Base-by-base conservation (phyloP, 2,888 invertebrate species). In the Drosophila borborema region DNA sequence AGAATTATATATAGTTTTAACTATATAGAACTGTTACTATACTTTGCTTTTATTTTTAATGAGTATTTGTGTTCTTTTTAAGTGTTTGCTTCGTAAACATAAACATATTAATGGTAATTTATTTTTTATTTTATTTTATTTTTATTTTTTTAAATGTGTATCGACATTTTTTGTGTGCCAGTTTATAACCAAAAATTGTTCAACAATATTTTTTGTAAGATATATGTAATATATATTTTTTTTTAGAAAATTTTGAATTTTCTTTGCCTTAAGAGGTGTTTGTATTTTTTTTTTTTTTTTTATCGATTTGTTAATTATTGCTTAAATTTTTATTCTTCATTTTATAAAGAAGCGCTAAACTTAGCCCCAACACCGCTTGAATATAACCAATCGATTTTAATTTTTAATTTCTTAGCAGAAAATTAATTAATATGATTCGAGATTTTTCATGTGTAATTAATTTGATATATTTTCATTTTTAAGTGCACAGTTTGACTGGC, bases 291-390 rank as follows among this genome's bases (percentile, higher is more conserved):
- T 74, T 41, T 5, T 64, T 58, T 72, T 45, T 20, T 12, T 41
- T 64, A 56, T 59, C 45, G 63, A 66, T 72, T 61, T 65, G 38
- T 64, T 48, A 61, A 71, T 73, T 64, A 55, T 74, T 64, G 36
- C 64, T 64, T 65, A 69, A 56, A 51, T 63, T 61, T 58, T 74
- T 65, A 80, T 89, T 87, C 88, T 87, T 88, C 82, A 81, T 90
- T 89, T 58, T 51, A 86, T 81, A 86, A 88, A 85, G 88, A 86
- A 82, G 73, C 64, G 75, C 81, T 89, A 89, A 82, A 64, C 72
- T 80, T 81, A 89, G 84, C 85, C 83, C 87, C 87, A 80, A 89
- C 87, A 87, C 87, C 87, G 74, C 71, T 75, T 73, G 82, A 73
- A 80, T 78, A 71, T 75, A 82, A 86, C 74, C 88, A 86, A 86